Percentiles rank a stretch among this genome's conserved stretches.
phyloP scores from a whole-genome alignment of 2,797 vertebrate genomes.

The Thamnophis elegans region DNA sequence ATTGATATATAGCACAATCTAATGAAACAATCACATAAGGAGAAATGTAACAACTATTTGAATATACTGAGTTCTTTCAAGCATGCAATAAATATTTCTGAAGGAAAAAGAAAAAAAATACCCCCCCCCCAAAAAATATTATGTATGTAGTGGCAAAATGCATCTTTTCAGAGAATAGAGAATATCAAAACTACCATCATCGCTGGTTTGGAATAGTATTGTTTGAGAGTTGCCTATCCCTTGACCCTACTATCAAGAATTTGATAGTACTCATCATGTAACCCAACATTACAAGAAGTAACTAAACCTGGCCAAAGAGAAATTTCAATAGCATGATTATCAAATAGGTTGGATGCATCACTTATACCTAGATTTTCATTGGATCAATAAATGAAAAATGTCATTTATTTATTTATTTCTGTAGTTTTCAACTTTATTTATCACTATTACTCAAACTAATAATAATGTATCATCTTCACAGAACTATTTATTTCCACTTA shows the following conservation, averaged over 20 bases:
- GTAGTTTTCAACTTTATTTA: not conserved
- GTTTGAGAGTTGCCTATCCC: not conserved
- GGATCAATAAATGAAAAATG: not conserved
- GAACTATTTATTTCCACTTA: not conserved
- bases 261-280: not conserved
- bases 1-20: not conserved
- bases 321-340: not conserved
- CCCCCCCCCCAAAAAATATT: not conserved
- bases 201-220: not conserved
- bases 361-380: not conserved
- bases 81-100: not conserved
- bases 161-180: not conserved
- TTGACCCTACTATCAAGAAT: not conserved
- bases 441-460: not conserved
- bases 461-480: not conserved
- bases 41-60: not conserved
- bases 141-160: not conserved
- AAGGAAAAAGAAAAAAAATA: not conserved
- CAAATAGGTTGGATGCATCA: not conserved
- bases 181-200: not conserved
- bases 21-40: not conserved
- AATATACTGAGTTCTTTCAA: not conserved
- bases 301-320: not conserved
- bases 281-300: not conserved
- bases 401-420: not conserved